phyloP scores from a whole-genome alignment of 2,888 invertebrate species.

The Drosophila paramelanica region DNA sequence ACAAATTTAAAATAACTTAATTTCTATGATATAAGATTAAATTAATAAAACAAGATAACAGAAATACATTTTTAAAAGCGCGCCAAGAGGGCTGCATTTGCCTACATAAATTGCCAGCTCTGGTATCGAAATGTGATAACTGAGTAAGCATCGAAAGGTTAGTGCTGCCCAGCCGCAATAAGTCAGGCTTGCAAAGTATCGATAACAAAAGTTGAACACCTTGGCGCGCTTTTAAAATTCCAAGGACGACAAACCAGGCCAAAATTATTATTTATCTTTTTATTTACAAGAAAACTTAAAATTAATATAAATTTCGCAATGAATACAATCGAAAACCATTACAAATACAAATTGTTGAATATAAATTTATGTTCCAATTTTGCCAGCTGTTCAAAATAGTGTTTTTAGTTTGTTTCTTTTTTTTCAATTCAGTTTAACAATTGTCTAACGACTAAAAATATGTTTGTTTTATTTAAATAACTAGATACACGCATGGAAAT shows the following conservation, averaged over 20 bases:
- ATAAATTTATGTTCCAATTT: constrained; percentile 35
- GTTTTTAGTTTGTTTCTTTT: constrained; percentile 13
- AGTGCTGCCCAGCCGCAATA: constrained; percentile 6
- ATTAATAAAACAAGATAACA: constrained; percentile 1
- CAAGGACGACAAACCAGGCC: background rate
- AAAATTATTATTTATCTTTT: constrained; percentile 57
- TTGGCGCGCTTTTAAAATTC: constrained; percentile 16
- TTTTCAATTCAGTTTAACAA: constrained; percentile 66
- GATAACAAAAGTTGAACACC: constrained; percentile 1
- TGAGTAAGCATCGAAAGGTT: constrained; percentile 7
- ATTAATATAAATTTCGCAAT: constrained; percentile 59
- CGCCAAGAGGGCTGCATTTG: background rate
- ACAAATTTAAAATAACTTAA: constrained; percentile 20
- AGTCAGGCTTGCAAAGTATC: background rate
- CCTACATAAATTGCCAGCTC: background rate
- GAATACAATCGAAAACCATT: constrained; percentile 55
- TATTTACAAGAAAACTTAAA: constrained; percentile 72
- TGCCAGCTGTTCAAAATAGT: constrained; percentile 37
- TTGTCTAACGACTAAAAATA: constrained; percentile 83
- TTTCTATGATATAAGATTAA: constrained; percentile 18
- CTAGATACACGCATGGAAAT: constrained; percentile 83
- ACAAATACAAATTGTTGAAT: constrained; percentile 54
- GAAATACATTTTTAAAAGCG: background rate
- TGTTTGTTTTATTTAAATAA: constrained; percentile 80
- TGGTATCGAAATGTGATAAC: background rate